Conservation (phyloP, 30 jellyfish, hydroid and myxozoan genomes). For the Catostylus mosaicus region DNA sequence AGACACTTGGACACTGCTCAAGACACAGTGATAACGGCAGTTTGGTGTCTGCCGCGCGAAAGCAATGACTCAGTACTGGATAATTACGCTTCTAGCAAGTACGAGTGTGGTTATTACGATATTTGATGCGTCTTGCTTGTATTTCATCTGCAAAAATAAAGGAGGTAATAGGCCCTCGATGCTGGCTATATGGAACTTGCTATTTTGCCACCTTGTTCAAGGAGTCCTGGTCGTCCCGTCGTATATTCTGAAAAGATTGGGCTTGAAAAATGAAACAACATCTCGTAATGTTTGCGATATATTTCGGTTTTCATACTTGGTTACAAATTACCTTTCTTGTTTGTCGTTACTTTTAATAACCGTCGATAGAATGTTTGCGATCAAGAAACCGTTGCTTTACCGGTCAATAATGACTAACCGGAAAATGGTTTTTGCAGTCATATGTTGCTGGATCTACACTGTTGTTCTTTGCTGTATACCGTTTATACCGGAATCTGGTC, state of each 20-base stretch:
- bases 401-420: conserved; percentile 55
- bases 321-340: conserved; percentile 79
- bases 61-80: conserved; percentile 22
- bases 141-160: conserved; percentile 13
- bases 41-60: neutral
- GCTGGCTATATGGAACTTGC: conserved; percentile 65
- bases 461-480: conserved; percentile 76
- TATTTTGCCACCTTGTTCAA: conserved; percentile 73
- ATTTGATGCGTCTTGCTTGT: conserved; percentile 40
- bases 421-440: conserved; percentile 50
- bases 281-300: conserved; percentile 57
- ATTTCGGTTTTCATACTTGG: conserved; percentile 85
- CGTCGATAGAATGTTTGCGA: conserved; percentile 83
- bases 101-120: conserved; percentile 17
- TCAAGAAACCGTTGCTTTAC: conserved; percentile 61
- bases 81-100: neutral
- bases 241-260: conserved; percentile 64
- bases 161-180: conserved; percentile 51
- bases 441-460: conserved; percentile 67
- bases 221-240: conserved; percentile 86
- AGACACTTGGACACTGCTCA: too few relatives aligned
- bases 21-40: too few relatives aligned
- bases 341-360: conserved; percentile 62
- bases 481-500: conserved; percentile 46
- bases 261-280: neutral